These are phyloP conservation scores for Macroteleia sp. DNA, from an alignment of 2,888 invertebrate genomes.

Conservation along the genomic window DNA sequence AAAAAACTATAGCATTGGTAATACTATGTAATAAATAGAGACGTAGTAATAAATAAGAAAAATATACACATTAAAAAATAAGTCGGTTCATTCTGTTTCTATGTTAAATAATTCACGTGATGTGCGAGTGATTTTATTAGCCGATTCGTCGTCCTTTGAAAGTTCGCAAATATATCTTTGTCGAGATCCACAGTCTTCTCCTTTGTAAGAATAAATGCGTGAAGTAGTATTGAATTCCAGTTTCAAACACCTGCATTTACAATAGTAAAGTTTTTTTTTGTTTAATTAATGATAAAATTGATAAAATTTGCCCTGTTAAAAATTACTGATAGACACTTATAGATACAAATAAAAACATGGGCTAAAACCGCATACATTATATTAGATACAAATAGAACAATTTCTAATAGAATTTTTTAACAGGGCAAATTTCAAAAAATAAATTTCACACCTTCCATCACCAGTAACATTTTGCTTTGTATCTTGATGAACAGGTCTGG, in stretches of 20 bases:
- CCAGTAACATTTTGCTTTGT: slow-evolving; percentile 78
- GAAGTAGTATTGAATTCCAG: slow-evolving; percentile 87
- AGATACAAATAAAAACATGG: too few relatives aligned
- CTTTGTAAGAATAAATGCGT: slow-evolving; percentile 88
- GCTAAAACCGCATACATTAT: too few relatives aligned
- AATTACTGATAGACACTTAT: too few relatives aligned
- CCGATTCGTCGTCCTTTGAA: slow-evolving; percentile 77
- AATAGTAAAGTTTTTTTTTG: too few relatives aligned
- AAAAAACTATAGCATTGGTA: too few relatives aligned
- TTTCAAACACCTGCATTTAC: slow-evolving; percentile 90
- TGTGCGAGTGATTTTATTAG: slow-evolving; percentile 77
- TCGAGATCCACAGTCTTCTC: slow-evolving; percentile 89
- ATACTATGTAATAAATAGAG: too few relatives aligned
- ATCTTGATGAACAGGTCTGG: slow-evolving; percentile 87
- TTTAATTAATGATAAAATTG: too few relatives aligned
- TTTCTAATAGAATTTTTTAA: too few relatives aligned
- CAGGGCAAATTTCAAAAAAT: too few relatives aligned
- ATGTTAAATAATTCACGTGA: slow-evolving; percentile 67
- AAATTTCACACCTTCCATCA: slow-evolving; percentile 74
- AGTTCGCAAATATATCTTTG: slow-evolving; percentile 90
- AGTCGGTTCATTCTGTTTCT: slow-evolving; percentile 17
- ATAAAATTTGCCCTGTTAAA: too few relatives aligned
- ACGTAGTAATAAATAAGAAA: too few relatives aligned
- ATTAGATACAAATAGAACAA: too few relatives aligned
- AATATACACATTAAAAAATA: slow-evolving; percentile 8